Conservation (phyloP, 2,113 vertebrate species). For the Centrocercus urophasianus region DNA sequence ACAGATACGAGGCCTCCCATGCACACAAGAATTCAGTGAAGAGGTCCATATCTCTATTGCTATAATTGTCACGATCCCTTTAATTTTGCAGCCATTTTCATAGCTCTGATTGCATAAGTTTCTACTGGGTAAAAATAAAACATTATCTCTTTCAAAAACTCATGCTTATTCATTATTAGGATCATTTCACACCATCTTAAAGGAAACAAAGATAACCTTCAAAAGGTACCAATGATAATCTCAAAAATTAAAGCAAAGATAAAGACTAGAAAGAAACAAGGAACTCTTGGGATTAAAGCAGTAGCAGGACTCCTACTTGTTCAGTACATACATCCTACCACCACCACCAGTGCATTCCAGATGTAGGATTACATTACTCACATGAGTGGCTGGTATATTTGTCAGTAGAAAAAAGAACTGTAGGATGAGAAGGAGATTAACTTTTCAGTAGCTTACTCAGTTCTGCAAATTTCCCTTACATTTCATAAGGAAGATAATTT, state of each 20-base stretch:
- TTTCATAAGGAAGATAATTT: neutral
- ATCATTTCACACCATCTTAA: neutral
- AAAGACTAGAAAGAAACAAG: neutral
- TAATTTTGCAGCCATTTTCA: neutral
- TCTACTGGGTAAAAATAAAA: neutral
- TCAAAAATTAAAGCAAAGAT: too few relatives aligned
- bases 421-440: neutral
- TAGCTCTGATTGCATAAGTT: neutral
- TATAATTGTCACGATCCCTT: neutral
- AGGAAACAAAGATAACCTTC: neutral
- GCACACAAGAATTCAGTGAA: neutral
- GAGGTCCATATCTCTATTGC: neutral
- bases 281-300: neutral
- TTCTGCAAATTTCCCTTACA: neutral
- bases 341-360: neutral
- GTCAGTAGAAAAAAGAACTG: neutral
- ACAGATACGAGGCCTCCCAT: neutral
- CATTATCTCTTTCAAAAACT: neutral
- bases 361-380: neutral
- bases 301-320: neutral
- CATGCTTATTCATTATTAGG: neutral
- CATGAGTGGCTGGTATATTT: neutral
- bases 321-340: neutral
- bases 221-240: too few relatives aligned
- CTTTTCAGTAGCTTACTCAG: neutral